Percentiles rank a stretch among this genome's conserved stretches.
Evolutionary conservation across 2,888 invertebrate genomes (phyloP).

Genomic region (Graphium colonna): DNA sequence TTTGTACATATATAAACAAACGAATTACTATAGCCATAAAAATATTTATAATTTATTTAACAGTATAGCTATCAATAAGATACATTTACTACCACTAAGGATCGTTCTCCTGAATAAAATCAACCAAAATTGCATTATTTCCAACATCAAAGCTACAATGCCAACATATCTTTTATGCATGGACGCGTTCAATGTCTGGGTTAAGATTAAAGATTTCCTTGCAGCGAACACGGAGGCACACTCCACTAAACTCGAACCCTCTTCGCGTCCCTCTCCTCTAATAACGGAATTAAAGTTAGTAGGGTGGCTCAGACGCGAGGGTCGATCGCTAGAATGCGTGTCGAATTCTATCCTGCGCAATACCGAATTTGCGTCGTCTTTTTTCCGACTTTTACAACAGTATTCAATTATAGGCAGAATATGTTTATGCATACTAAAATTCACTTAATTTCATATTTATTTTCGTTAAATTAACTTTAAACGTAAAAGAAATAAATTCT

Average conservation of each 20-base stretch:
- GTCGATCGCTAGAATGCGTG: conserved; percentile 28
- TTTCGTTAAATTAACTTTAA: no score
- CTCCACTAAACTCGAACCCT: conserved; percentile 31
- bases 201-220: conserved; percentile 8
- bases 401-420: not conserved
- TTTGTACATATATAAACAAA: no score
- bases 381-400: no score
- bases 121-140: no score
- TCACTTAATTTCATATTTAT: not conserved
- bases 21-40: no score
- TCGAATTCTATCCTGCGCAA: conserved; percentile 22
- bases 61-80: no score
- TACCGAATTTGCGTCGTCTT: not conserved
- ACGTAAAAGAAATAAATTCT: no score
- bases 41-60: no score
- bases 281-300: conserved; percentile 72
- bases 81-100: no score
- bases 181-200: not conserved
- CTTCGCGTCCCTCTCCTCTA: conserved; percentile 53
- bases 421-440: not conserved
- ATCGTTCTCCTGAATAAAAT: no score
- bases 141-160: not conserved
- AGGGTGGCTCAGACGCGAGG: conserved; percentile 65
- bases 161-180: not conserved
- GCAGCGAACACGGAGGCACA: conserved; percentile 16